phyloP scores from a whole-genome alignment of 2,113 vertebrate species.

The Gambusia holbrooki region DNA sequence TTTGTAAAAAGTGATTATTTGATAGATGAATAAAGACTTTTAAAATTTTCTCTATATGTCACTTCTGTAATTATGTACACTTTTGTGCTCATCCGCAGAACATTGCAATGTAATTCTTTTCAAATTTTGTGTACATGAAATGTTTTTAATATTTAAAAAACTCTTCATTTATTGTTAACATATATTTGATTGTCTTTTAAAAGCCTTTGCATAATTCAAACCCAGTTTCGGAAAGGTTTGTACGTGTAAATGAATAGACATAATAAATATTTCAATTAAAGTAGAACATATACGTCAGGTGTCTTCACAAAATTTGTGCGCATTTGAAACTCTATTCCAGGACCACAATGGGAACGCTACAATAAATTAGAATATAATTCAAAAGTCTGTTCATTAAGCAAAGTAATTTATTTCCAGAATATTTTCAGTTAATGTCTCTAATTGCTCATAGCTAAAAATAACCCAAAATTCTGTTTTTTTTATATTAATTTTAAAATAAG shows the following conservation, averaged over 20 bases:
- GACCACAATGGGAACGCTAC: neutral
- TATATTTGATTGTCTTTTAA: neutral
- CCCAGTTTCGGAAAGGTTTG: neutral
- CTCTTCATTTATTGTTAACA: slow-evolving; percentile 13
- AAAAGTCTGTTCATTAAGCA: neutral
- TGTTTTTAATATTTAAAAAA: slow-evolving; percentile 4
- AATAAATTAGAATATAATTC: neutral
- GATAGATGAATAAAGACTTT: slow-evolving; percentile 64
- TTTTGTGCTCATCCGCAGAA: neutral
- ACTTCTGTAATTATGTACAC: neutral
- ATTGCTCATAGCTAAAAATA: too few species aligned
- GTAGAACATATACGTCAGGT: neutral
- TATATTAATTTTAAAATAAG: too few species aligned
- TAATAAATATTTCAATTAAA: slow-evolving; percentile 5
- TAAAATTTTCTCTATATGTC: slow-evolving; percentile 26
- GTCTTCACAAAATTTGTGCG: too few species aligned
- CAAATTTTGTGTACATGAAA: slow-evolving; percentile 1
- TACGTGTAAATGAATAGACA: neutral
- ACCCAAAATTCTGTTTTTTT: too few species aligned
- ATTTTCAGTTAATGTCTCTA: too few species aligned
- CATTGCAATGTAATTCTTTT: neutral
- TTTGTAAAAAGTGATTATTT: slow-evolving; percentile 69
- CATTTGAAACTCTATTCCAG: neutral
- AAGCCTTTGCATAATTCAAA: neutral
- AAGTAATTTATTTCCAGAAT: too few species aligned